Base-by-base conservation (phyloP, 2,888 invertebrate species). In the Calameuta pallipes region DNA sequence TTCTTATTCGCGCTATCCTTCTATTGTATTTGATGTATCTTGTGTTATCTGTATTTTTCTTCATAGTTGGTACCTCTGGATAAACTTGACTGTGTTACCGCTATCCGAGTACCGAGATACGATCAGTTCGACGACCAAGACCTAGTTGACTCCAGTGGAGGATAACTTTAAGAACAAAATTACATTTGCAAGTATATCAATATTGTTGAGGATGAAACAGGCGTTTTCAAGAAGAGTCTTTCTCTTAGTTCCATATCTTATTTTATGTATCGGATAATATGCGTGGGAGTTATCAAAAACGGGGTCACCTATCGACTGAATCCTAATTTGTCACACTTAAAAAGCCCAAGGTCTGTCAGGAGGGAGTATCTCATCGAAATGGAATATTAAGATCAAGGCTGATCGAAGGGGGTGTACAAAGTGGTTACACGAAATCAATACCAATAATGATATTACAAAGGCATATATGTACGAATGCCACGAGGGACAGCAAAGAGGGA, bases 321-420 rank as follows among this genome's bases (percentile, higher is more conserved):
- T 56, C 56, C 56, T 56, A 56, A 56, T 56, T 9, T 56, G 56
- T 56, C 9, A 9, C 56, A 56, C 56, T 9, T 23, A 15, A 56
- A 15, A 56, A 56, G 56, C 23, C 56, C 23, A 56, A 56, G 56
- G 56, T 56, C 56, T 41, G 15, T 56, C 56, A 56, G 23, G 56
- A 56, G 23, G 56, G 9, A 56, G 56, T 56, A 56, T 56, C 15
- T 23, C 56, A 23, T 56, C 56, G 56, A 56, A 56, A 56, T 56
- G 23, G 56, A 56, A 56, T 56, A 84, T 85, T 85, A 83, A 85
- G 85, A 85, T 85, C 85, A 86, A 86, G 86, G 85, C 81, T 80
- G 71, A 13, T 13, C 71, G 71, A 56, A 56, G 23, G 23, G 56
- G 56, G 56, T 56, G 56, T 56, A 56, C 23, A 56, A 23, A 56